Conservation (phyloP, 1,140 invertebrate species). For the Monomorium pharaonis region DNA sequence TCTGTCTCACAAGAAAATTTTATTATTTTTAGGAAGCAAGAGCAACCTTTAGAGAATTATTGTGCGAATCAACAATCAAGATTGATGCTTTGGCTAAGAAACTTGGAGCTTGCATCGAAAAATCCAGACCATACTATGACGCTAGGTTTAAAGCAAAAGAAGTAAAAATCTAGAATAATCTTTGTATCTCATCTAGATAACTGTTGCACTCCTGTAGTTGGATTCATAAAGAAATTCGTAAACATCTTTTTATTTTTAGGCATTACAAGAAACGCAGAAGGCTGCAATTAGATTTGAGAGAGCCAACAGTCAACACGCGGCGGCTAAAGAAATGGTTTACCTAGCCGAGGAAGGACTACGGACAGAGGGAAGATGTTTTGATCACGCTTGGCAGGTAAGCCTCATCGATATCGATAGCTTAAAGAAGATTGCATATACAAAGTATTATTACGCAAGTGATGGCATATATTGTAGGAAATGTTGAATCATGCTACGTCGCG, state of each 20-base stretch:
- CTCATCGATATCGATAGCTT: neutral
- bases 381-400: slow-evolving; percentile 95
- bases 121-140: slow-evolving; percentile 96
- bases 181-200: neutral
- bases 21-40: slow-evolving; percentile 90
- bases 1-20: neutral
- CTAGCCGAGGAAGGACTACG: slow-evolving; percentile 95
- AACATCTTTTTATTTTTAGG: slow-evolving; percentile 78
- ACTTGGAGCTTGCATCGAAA: slow-evolving; percentile 94
- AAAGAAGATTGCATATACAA: neutral
- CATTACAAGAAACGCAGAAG: slow-evolving; percentile 89
- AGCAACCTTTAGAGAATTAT: slow-evolving; percentile 92
- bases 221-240: neutral
- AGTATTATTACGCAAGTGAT: neutral
- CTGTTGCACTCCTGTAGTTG: neutral
- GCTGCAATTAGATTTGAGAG: slow-evolving; percentile 96
- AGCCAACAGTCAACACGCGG: slow-evolving; percentile 95
- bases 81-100: slow-evolving; percentile 94
- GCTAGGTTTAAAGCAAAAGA: slow-evolving; percentile 91
- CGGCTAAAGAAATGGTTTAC: slow-evolving; percentile 98
- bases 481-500: slow-evolving; percentile 97
- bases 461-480: slow-evolving; percentile 89
- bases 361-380: slow-evolving; percentile 87
- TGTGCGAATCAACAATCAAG: slow-evolving; percentile 93
- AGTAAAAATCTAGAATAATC: slow-evolving; percentile 82